These are phyloP conservation scores for Polymixis flavicincta DNA, from an alignment of 2,888 invertebrate genomes.

Conservation along the genomic window DNA sequence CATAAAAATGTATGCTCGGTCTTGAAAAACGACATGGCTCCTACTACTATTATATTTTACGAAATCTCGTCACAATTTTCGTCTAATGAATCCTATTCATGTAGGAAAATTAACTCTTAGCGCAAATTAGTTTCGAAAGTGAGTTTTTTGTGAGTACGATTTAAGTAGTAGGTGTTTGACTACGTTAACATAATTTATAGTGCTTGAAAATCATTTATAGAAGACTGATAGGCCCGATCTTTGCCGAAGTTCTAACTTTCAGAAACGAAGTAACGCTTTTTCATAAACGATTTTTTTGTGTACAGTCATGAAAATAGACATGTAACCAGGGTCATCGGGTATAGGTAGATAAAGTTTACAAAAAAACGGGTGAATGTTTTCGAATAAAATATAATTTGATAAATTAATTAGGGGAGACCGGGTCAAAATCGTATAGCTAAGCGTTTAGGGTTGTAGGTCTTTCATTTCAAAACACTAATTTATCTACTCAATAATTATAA, in stretches of 20 bases:
- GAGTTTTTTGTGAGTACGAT: conserved; percentile 36
- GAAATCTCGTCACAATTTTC: conserved; percentile 39
- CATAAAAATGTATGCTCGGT: conserved; percentile 60
- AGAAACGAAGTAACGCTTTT: conserved; percentile 30
- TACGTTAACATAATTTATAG: conserved; percentile 49
- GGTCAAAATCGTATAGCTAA: too few species aligned
- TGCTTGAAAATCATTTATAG: conserved; percentile 41
- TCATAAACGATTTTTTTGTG: conserved; percentile 50
- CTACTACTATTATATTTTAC: conserved; percentile 11
- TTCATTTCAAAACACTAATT: too few species aligned
- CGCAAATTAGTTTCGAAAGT: conserved; percentile 27
- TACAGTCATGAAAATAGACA: neutral
- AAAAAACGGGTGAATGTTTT: too few species aligned
- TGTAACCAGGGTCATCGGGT: too few species aligned
- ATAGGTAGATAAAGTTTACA: too few species aligned
- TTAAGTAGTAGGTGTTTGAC: conserved; percentile 29
- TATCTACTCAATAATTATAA: too few species aligned
- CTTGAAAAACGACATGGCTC: conserved; percentile 26
- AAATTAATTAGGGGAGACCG: too few species aligned
- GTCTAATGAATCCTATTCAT: conserved; percentile 51
- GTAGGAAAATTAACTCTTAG: conserved; percentile 25
- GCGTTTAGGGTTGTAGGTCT: too few species aligned
- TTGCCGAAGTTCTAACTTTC: conserved; percentile 40
- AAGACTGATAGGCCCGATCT: conserved; percentile 53
- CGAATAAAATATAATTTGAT: too few species aligned